These are phyloP conservation scores for Gavialis gangeticus DNA, from an alignment of 2,113 vertebrate genomes.

Conservation along the genomic window DNA sequence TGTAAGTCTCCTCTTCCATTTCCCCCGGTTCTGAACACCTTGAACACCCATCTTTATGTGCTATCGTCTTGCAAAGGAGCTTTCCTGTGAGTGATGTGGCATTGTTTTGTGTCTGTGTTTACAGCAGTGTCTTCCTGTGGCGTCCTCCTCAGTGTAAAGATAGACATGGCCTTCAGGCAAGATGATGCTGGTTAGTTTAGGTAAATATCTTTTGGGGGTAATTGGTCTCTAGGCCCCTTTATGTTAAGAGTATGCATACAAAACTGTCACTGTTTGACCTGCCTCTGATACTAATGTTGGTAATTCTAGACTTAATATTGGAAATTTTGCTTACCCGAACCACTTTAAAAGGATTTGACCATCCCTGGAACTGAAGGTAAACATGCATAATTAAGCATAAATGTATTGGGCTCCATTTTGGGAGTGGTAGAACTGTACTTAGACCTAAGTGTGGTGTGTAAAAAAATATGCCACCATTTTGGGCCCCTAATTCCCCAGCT, in stretches of 20 bases:
- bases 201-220: fast-evolving
- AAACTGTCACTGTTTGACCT: not conserved
- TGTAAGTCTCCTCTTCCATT: not conserved
- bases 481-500: not conserved
- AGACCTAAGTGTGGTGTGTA: not conserved
- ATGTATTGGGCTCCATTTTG: not conserved
- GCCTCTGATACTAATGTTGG: not conserved
- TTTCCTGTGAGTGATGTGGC: not conserved
- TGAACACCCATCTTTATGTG: not conserved
- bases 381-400: fast-evolving
- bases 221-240: not conserved
- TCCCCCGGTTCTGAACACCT: not conserved
- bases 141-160: not conserved
- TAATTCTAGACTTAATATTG: not conserved
- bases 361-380: fast-evolving
- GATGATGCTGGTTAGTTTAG: not conserved
- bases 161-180: fast-evolving
- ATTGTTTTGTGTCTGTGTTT: not conserved
- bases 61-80: not conserved
- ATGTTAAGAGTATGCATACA: not conserved
- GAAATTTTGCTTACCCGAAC: not conserved
- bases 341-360: not conserved
- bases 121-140: not conserved
- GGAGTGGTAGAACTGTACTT: not conserved
- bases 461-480: not conserved